Base-by-base conservation (phyloP, 2,797 vertebrate genomes). In the Alca torda region DNA sequence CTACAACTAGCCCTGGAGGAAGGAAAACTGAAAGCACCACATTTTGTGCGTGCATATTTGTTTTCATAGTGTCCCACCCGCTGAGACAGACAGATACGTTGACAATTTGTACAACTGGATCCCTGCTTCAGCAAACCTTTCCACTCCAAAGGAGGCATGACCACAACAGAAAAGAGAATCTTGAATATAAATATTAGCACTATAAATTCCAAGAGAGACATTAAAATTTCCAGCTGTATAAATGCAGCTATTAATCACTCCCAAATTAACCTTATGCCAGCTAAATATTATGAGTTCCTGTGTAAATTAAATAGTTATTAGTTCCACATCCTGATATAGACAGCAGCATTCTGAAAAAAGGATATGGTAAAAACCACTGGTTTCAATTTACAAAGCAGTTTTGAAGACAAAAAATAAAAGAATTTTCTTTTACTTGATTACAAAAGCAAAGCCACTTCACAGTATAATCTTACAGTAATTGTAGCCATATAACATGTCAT, bases 291-390 rank as follows among this genome's bases (percentile, higher is more conserved):
- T 79, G 91, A 96, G 84, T 96, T 98, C 84, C 86, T 92, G 64
- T 97, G 91, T 95, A 98, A 98, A 98, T 98, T 97, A 97, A 97
- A 96, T 96, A 95, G 95, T 96, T 98, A 97, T 97, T 98, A 97
- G 97, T 98, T 97, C 90, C 95, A 97, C 96, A 64, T 91, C 89
- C 91, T 89, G 48, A 77, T 93, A 91, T 9, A 97, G 94, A 70
- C 48, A 95, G 61, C 68, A 70, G 50, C 6, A 43, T 48, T 86
- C 56, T 78, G 35, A 80, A 80, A 59, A 86, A 89, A 35, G 28
- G 18, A 57, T 90, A 75, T 59, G 19, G 54, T 76, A 80, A 96
- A 84, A 80, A 53, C 5, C 67, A 77, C 76, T 90, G 88, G 59
- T 96, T 97, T 97, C 84, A 95, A 94, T 97, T 97, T 98, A 96